Evolutionary conservation across 2,797 vertebrate genomes (phyloP).

Genomic region (Cuniculus paca): DNA sequence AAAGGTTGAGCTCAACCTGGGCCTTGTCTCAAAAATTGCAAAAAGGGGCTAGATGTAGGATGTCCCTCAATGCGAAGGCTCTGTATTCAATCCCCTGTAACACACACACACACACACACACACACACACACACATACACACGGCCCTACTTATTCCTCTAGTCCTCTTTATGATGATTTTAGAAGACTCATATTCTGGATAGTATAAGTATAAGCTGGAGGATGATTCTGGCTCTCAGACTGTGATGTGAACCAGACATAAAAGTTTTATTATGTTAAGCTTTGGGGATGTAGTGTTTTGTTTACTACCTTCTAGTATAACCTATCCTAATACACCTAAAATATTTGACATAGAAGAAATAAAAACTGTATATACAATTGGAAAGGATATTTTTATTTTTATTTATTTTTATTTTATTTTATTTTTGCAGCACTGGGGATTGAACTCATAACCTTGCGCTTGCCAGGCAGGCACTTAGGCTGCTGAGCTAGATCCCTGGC

Average conservation of each 20-base stretch:
- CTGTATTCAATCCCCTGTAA: background rate
- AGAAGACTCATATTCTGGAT: background rate
- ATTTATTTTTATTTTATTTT: too few species aligned
- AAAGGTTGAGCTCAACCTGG: background rate
- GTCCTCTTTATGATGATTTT: background rate
- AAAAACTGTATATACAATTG: background rate
- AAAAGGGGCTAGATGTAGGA: background rate
- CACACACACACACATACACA: background rate
- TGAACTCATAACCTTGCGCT: too few species aligned
- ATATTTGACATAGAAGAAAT: conserved; percentile 1
- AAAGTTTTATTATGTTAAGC: background rate
- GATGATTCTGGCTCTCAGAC: background rate
- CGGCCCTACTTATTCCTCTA: background rate
- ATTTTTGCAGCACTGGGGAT: too few species aligned
- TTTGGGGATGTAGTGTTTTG: background rate
- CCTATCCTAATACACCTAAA: background rate
- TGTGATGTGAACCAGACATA: background rate
- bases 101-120: background rate
- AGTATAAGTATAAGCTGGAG: background rate
- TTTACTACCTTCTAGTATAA: background rate
- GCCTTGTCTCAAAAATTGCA: background rate
- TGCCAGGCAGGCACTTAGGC: too few species aligned
- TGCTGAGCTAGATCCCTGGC: too few species aligned
- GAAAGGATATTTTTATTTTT: conserved; percentile 38
- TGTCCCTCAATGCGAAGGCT: background rate